A percentile compares a stretch with the other conserved stretches of the same genome.
These are phyloP conservation scores for Eudemis profundana DNA, from an alignment of 2,888 invertebrate species.

Conservation along the genomic window DNA sequence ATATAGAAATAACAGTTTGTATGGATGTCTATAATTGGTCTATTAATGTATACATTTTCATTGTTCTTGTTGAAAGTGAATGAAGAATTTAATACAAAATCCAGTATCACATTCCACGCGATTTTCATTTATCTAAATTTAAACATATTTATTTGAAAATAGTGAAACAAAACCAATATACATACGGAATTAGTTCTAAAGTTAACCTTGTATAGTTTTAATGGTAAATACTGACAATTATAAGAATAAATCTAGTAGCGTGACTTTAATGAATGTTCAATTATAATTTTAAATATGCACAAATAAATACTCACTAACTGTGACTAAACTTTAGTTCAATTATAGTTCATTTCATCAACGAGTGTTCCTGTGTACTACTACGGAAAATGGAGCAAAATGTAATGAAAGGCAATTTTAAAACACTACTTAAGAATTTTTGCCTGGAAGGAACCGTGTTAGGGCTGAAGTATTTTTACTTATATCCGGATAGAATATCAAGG, in stretches of 20 bases:
- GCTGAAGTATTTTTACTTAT: slow-evolving; percentile 76
- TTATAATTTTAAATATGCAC: background rate
- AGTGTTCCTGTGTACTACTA: background rate
- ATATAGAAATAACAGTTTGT: no score
- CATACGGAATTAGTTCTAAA: no score
- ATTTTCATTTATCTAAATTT: no score
- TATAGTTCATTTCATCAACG: no score
- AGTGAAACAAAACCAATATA: no score
- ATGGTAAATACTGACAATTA: background rate
- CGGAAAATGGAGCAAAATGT: slow-evolving; percentile 23
- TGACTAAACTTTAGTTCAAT: slow-evolving; percentile 3
- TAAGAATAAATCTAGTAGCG: slow-evolving; percentile 2
- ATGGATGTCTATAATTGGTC: no score
- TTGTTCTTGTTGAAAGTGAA: no score
- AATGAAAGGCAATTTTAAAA: slow-evolving; percentile 58
- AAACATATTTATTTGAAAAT: no score
- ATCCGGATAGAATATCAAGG: slow-evolving; percentile 74
- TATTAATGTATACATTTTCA: no score
- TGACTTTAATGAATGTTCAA: slow-evolving; percentile 12
- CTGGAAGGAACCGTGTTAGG: slow-evolving; percentile 69
- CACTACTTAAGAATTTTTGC: slow-evolving; percentile 64
- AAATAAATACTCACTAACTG: background rate
- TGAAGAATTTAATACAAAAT: no score
- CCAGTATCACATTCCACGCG: no score
- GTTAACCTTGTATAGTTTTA: background rate